These are phyloP conservation scores for Epinephelus malabaricus DNA, from an alignment of 2,797 vertebrate genomes.

Conservation along the genomic window DNA sequence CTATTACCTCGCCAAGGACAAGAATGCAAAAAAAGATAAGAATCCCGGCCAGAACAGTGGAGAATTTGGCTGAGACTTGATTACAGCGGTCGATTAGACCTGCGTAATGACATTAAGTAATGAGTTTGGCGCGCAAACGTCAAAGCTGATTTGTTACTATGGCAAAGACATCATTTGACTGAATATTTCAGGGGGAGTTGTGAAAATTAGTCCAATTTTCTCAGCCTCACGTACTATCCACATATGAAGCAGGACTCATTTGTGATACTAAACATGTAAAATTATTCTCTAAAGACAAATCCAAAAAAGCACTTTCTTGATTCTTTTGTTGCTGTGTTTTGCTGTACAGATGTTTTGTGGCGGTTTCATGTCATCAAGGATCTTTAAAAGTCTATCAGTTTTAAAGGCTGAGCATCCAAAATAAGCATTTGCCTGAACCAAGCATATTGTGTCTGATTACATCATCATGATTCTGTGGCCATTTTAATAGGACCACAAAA, in stretches of 20 bases:
- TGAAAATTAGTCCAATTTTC: slow-evolving; percentile 45
- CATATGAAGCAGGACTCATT: neutral
- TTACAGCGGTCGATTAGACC: slow-evolving; percentile 51
- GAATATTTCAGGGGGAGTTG: slow-evolving; percentile 35
- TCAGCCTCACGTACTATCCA: slow-evolving; percentile 12
- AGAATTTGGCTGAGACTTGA: slow-evolving; percentile 58
- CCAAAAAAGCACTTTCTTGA: neutral
- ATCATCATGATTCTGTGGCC: neutral
- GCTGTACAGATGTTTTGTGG: neutral
- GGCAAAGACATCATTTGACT: slow-evolving; percentile 48
- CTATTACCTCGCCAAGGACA: slow-evolving; percentile 16
- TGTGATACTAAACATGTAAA: slow-evolving; percentile 15
- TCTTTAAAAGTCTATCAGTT: neutral
- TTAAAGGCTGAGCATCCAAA: neutral
- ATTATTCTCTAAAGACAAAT: slow-evolving; percentile 5
- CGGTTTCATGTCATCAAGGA: neutral
- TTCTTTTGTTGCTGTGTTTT: neutral
- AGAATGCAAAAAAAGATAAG: slow-evolving; percentile 6
- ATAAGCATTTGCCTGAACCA: neutral
- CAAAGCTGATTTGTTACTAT: slow-evolving; percentile 54
- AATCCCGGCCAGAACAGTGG: slow-evolving; percentile 23
- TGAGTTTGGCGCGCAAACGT: slow-evolving; percentile 51
- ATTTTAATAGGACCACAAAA: neutral
- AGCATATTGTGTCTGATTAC: neutral
- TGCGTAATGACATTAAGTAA: slow-evolving; percentile 64